phyloP scores from a whole-genome alignment of 1,140 invertebrate genomes.

The Anthonomus grandis region DNA sequence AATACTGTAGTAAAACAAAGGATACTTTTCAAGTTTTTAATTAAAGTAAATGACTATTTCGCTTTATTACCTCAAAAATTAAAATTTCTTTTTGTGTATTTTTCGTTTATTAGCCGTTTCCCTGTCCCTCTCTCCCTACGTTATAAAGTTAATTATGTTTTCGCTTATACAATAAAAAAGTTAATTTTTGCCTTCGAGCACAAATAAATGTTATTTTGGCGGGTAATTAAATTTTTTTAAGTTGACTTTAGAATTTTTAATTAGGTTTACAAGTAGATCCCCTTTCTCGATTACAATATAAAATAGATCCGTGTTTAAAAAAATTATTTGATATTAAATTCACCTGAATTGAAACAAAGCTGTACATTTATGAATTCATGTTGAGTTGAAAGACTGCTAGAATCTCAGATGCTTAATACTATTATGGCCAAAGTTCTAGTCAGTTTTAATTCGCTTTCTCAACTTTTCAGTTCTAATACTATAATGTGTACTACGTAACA shows the following conservation, averaged over 20 bases:
- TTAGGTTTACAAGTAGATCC: background rate
- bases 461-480: too few species aligned
- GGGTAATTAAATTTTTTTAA: constrained; percentile 46
- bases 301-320: too few species aligned
- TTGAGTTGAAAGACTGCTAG: too few species aligned
- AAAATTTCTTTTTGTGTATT: constrained; percentile 40
- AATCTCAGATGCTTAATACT: too few species aligned
- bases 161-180: constrained; percentile 34
- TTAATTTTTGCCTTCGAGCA: constrained; percentile 23
- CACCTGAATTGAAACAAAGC: too few species aligned
- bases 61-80: constrained; percentile 46
- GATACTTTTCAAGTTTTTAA: constrained; percentile 46
- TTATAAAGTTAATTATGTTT: constrained; percentile 39
- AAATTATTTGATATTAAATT: too few species aligned
- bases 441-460: too few species aligned
- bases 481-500: too few species aligned
- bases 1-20: constrained; percentile 41
- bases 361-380: too few species aligned
- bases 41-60: constrained; percentile 48
- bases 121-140: constrained; percentile 34
- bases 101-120: constrained; percentile 27
- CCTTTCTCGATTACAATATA: too few species aligned
- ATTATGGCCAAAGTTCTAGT: too few species aligned
- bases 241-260: too few species aligned
- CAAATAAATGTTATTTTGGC: constrained; percentile 30